Conservation (phyloP, 2,113 vertebrate species). For the Clarias macrocephalus region DNA sequence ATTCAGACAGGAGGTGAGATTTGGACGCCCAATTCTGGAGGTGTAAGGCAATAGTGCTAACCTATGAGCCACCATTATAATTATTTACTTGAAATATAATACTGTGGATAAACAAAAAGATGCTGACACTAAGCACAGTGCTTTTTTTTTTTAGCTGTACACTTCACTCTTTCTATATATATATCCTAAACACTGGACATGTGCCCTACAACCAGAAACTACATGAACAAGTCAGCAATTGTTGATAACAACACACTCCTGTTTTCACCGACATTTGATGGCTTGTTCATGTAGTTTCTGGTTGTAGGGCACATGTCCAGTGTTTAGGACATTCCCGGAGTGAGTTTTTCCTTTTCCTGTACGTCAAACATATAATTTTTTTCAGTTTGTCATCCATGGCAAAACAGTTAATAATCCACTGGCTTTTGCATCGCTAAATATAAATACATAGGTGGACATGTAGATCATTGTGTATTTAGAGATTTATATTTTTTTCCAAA, state of each 20-base stretch:
- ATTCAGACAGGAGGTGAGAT: too few relatives aligned
- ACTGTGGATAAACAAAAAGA: not conserved
- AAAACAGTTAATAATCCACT: constrained; percentile 29
- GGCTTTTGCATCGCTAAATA: constrained; percentile 1
- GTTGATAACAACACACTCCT: not conserved
- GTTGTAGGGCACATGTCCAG: not conserved
- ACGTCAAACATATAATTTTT: constrained; percentile 55
- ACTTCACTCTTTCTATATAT: too few relatives aligned
- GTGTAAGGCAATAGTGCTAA: too few relatives aligned
- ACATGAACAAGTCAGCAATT: constrained; percentile 3
- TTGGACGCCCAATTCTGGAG: too few relatives aligned
- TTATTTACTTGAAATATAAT: not conserved
- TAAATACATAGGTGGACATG: not conserved
- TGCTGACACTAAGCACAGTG: too few relatives aligned
- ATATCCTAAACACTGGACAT: not conserved
- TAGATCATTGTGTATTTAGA: not conserved
- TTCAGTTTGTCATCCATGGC: constrained; percentile 45
- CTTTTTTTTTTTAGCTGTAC: too few relatives aligned
- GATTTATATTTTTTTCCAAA: not conserved
- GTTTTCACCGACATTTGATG: constrained; percentile 6
- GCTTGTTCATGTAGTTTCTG: constrained; percentile 19
- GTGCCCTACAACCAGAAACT: constrained; percentile 9
- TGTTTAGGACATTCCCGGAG: constrained; percentile 29
- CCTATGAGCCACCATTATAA: not conserved
- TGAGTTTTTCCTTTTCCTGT: constrained; percentile 69